Base-by-base conservation (phyloP, 2,888 invertebrate genomes). In the Nyleta sp. region DNA sequence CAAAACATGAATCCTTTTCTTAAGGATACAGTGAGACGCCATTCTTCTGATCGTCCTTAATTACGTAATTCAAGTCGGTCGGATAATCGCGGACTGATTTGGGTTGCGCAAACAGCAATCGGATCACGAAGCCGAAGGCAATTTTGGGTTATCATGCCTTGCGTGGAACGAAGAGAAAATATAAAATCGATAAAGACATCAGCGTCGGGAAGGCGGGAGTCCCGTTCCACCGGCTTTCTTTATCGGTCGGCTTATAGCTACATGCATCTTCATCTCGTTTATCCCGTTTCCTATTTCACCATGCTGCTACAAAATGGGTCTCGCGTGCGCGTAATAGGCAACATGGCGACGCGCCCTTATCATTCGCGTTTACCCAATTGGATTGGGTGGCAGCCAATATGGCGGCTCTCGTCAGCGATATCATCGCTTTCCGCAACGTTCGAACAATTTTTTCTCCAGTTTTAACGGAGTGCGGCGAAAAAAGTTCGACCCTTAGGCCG, bases 331-430 rank as follows among this genome's bases (percentile, higher is more conserved):
- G 83, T 87, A 84, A 85, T 85, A 82, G 84, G 80, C 81, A 84
- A 84, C 81, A 88, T 87, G 87, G 86, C 87, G 85, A 84, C 85
- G 71, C 71, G 24, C 71, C 60, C 77, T 77, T 77, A 77, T 77
- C 77, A 77, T 55, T 83, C 84, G 81, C 80, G 68, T 68, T 72
- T 74, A 75, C 78, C 82, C 84, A 87, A 89, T 89, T 87, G 88
- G 87, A 87, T 86, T 87, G 88, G 88, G 86, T 85, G 85, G 82
- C 84, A 85, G 87, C 88, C 89, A 89, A 87, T 87, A 88, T 87
- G 87, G 87, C 87, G 86, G 84, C 85, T 84, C 87, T 89, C 89
- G 88, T 89, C 89, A 89, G 85, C 84, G 89, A 89, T 90, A 89
- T 89, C 86, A 89, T 89, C 89, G 86, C 84, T 80, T 78, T 17